Evolutionary conservation across 2,888 invertebrate genomes (phyloP), one percentile per base, ranked within the genome.

Genomic region (Erebia ligea): DNA sequence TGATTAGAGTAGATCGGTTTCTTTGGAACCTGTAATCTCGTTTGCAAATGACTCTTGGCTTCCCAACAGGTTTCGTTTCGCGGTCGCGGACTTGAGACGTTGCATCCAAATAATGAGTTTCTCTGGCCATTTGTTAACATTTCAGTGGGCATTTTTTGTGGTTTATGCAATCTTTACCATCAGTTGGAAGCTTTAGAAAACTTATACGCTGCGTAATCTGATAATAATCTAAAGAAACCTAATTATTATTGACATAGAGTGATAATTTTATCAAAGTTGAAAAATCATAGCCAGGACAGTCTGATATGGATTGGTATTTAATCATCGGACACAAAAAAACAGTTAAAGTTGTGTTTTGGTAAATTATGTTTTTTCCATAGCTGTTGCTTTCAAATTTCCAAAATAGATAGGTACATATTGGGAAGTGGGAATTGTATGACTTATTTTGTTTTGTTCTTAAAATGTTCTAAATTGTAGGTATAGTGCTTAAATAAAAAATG

Each of bases 11-110:
- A 71, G 78, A 76, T 80, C 80, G 79, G 80, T 82, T 79, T 81
- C 76, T 73, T 76, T 76, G 79, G 79, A 73, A 77, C 76, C 73
- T 76, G 83, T 83, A 85, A 86, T 87, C 86, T 83, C 78, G 83
- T 84, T 86, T 81, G 82, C 79, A 83, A 84, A 85, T 84, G 84
- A 86, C 85, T 84, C 73, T 79, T 68, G 83, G 85, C 85, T 81
- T 84, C 84, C 79, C 79, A 82, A 79, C 86, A 82, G 83, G 84
- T 84, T 82, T 76, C 79, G 78, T 84, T 88, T 86, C 83, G 84
- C 82, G 88, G 89, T 83, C 87, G 86, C 82, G 84, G 87, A 82
- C 86, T 85, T 80, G 82, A 85, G 85, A 85, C 84, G 86, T 84
- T 86, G 83, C 82, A 82, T 73, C 72, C 75, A 78, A 77, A 79